These are phyloP conservation scores for Temnothorax longispinosus DNA, from an alignment of 1,140 invertebrate genomes.

Conservation along the genomic window DNA sequence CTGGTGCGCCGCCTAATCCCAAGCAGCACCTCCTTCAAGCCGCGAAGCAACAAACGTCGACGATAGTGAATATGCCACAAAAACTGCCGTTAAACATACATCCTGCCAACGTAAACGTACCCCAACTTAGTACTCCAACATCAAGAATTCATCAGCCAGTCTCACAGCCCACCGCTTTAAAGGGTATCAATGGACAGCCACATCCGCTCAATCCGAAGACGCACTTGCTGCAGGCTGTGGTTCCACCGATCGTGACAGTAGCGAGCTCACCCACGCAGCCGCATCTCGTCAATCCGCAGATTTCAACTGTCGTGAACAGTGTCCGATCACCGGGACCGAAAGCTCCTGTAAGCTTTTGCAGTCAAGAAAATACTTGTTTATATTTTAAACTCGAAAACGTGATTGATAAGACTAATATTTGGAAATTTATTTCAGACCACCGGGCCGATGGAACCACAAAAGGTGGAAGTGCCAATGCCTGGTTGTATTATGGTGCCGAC, in stretches of 20 bases:
- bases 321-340: constrained; percentile 79
- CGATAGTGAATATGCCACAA: constrained; percentile 80
- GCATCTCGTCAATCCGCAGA: constrained; percentile 79
- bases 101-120: constrained; percentile 67
- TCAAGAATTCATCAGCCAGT: constrained; percentile 82
- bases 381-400: neutral
- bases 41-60: constrained; percentile 78
- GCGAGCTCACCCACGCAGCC: constrained; percentile 87
- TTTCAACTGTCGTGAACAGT: constrained; percentile 79
- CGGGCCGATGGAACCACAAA: constrained; percentile 86
- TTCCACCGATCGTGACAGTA: constrained; percentile 85
- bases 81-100: constrained; percentile 80
- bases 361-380: neutral
- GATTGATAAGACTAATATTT: constrained; percentile 15
- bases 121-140: constrained; percentile 61
- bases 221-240: constrained; percentile 84
- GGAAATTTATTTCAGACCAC: constrained; percentile 70
- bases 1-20: constrained; percentile 79
- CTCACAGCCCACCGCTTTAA: constrained; percentile 76
- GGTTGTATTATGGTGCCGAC: constrained; percentile 88
- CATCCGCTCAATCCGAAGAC: constrained; percentile 85
- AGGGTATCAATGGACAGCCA: constrained; percentile 81
- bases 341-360: constrained; percentile 74
- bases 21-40: constrained; percentile 83
- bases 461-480: constrained; percentile 86